These are phyloP conservation scores for Apis dorsata DNA, from an alignment of 1,140 invertebrate genomes.

Conservation along the genomic window DNA sequence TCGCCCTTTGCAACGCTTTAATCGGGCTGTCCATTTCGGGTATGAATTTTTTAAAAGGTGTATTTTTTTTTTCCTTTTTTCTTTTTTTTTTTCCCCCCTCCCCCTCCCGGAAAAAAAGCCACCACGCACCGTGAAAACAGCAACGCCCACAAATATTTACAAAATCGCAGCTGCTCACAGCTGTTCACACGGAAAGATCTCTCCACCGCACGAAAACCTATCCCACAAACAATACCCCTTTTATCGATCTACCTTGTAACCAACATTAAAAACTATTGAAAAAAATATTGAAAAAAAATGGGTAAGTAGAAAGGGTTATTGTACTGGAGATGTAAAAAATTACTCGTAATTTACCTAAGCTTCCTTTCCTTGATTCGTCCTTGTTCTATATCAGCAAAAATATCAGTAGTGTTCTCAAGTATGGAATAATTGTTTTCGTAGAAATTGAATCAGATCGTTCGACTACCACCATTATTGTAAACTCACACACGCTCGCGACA, in stretches of 20 bases:
- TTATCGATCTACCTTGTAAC: background rate
- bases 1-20: conserved; percentile 16
- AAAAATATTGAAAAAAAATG: background rate
- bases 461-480: too few relatives aligned
- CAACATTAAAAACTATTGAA: background rate
- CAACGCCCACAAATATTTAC: conserved; percentile 6
- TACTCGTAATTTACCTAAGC: too few relatives aligned
- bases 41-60: conserved; percentile 20
- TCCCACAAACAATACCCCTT: conserved; percentile 4
- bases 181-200: conserved; percentile 10
- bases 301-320: too few relatives aligned
- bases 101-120: background rate
- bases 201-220: background rate
- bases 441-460: too few relatives aligned
- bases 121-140: background rate
- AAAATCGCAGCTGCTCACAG: conserved; percentile 20
- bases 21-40: conserved; percentile 20
- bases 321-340: too few relatives aligned
- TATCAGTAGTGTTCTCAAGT: too few relatives aligned
- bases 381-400: too few relatives aligned
- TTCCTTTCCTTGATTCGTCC: too few relatives aligned
- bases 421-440: too few relatives aligned
- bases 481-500: too few relatives aligned
- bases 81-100: background rate
- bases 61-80: background rate